Evolutionary conservation across 2,888 invertebrate species (phyloP).

Genomic region (Hipparchia sbordonii): DNA sequence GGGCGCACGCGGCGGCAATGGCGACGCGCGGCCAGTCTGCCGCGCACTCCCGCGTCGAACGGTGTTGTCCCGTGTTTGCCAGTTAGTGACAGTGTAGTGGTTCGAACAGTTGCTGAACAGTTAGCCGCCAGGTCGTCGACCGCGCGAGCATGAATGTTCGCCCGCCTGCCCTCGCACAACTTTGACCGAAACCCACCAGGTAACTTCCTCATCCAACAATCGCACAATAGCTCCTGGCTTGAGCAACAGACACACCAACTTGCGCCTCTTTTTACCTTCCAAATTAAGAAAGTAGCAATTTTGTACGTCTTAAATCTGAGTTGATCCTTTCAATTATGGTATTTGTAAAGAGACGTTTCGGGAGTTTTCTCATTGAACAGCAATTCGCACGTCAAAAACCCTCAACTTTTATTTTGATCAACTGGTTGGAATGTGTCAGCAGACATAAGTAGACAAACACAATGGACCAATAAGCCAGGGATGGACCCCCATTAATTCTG

Average conservation of each 20-base stretch:
- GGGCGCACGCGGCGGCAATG: constrained; percentile 57
- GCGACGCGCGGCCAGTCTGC: constrained; percentile 47
- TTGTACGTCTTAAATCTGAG: background rate
- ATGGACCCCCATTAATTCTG: constrained; percentile 12
- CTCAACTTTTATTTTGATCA: background rate
- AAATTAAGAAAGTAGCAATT: background rate
- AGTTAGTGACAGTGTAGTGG: constrained; percentile 43
- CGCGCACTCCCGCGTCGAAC: constrained; percentile 41
- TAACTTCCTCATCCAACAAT: constrained; percentile 49
- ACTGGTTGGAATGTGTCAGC: background rate
- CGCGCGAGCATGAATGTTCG: constrained; percentile 72
- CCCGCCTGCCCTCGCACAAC: constrained; percentile 54
- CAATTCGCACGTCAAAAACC: background rate
- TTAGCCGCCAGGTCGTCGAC: constrained; percentile 70
- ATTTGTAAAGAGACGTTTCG: background rate
- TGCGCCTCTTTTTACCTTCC: background rate
- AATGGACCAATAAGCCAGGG: constrained; percentile 1
- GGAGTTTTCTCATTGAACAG: too few species aligned
- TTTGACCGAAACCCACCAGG: constrained; percentile 56
- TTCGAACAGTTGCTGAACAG: constrained; percentile 54
- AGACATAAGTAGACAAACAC: background rate
- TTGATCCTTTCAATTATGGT: background rate
- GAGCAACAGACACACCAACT: background rate
- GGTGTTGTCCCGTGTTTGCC: constrained; percentile 42
- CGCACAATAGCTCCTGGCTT: background rate